Evolutionary conservation across 1,140 invertebrate species (phyloP).

Genomic region (Psilanteris sp.): DNA sequence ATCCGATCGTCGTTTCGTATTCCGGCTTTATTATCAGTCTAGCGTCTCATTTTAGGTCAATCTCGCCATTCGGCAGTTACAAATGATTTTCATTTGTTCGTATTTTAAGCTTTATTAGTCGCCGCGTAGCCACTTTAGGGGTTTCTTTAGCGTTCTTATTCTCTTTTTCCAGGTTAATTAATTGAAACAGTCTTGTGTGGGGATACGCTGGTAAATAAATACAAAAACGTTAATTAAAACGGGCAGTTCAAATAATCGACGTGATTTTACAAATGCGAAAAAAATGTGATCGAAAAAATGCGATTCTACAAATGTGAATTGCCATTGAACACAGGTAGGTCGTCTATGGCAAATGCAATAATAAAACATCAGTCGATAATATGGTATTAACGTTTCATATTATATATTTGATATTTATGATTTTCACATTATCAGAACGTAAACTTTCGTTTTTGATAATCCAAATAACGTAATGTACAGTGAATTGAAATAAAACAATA

Average conservation of each 20-base stretch:
- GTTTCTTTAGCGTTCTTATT: neutral
- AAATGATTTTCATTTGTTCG: slow-evolving; percentile 31
- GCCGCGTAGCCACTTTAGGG: slow-evolving; percentile 32
- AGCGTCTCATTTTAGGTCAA: slow-evolving; percentile 64
- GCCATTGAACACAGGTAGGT: too few species aligned
- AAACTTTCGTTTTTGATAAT: too few species aligned
- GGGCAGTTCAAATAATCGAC: neutral
- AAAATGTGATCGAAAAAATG: too few species aligned
- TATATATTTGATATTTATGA: too few species aligned
- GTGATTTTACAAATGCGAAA: too few species aligned
- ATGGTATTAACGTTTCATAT: too few species aligned
- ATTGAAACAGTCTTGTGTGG: slow-evolving; percentile 5
- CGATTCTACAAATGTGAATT: too few species aligned
- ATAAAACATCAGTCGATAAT: too few species aligned
- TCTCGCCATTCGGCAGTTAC: slow-evolving; percentile 66
- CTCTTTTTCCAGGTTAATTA: neutral
- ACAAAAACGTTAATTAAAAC: neutral
- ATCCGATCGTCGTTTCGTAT: slow-evolving; percentile 57
- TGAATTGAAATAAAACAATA: too few species aligned
- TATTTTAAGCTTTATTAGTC: slow-evolving; percentile 11
- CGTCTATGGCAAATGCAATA: too few species aligned
- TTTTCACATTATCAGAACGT: too few species aligned
- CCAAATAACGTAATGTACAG: too few species aligned
- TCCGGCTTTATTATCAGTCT: slow-evolving; percentile 64
- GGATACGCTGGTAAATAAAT: slow-evolving; percentile 10